Conservation (phyloP, 2,113 vertebrate genomes). For the Lucifuga dentata region DNA sequence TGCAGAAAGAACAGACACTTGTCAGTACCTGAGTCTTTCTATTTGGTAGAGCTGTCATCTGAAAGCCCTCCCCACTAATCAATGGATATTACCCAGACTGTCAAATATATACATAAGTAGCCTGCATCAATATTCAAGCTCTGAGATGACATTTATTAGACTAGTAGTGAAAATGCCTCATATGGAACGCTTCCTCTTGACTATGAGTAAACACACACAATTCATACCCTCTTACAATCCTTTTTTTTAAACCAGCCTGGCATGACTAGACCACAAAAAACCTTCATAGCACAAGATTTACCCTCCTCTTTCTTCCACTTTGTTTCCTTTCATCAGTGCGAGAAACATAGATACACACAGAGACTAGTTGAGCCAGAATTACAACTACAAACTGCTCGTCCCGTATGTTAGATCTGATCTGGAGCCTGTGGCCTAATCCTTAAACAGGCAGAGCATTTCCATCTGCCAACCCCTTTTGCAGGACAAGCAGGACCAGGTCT, state of each 20-base stretch:
- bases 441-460: constrained; percentile 67
- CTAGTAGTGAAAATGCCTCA: no score
- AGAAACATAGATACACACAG: constrained; percentile 7
- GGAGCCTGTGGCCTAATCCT: constrained; percentile 61
- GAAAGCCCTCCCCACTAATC: background rate
- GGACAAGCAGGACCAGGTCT: constrained; percentile 56
- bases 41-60: background rate
- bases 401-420: constrained; percentile 70
- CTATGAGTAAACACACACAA: background rate
- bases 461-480: constrained; percentile 66
- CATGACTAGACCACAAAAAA: no score
- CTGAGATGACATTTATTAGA: no score
- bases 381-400: constrained; percentile 44
- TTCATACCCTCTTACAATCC: no score
- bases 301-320: no score
- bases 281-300: no score
- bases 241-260: no score
- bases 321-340: no score
- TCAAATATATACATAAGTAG: background rate
- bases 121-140: no score
- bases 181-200: constrained; percentile 9
- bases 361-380: constrained; percentile 32
- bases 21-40: background rate
- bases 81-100: background rate
- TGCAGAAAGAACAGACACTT: background rate